A percentile compares a stretch with the other conserved stretches of the same genome.
phyloP scores from a whole-genome alignment of 2,888 invertebrate species.

The Mythimna lalbum region DNA sequence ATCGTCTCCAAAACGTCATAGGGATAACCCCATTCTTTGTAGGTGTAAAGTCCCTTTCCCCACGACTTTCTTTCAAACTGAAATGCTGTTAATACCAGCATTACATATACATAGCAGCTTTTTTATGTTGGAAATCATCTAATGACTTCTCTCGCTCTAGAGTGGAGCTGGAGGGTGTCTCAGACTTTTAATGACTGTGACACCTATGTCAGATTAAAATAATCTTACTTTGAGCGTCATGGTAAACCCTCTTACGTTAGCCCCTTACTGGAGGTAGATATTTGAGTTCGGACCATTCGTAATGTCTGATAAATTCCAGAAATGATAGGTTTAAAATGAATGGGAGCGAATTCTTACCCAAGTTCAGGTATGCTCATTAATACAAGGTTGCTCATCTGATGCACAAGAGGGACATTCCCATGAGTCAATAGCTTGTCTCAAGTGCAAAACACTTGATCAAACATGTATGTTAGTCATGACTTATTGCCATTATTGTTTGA shows the following conservation, averaged over 20 bases:
- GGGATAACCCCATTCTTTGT: neutral
- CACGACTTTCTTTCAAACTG: too few species aligned
- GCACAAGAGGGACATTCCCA: conserved; percentile 33
- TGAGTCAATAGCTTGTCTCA: conserved; percentile 17
- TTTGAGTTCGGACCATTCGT: neutral
- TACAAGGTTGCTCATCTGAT: neutral
- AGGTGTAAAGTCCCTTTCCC: conserved; percentile 2
- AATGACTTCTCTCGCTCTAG: too few species aligned
- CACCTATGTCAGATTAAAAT: too few species aligned
- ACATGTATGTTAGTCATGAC: conserved; percentile 15
- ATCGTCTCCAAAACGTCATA: neutral
- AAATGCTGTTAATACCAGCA: too few species aligned
- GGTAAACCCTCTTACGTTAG: too few species aligned
- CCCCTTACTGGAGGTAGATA: too few species aligned
- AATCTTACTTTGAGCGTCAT: too few species aligned
- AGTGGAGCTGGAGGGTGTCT: too few species aligned
- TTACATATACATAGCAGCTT: too few species aligned
- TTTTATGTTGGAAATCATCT: too few species aligned
- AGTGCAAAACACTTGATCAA: conserved; percentile 22
- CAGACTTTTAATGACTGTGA: too few species aligned
- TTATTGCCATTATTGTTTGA: conserved; percentile 10
- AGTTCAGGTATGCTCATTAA: neutral
- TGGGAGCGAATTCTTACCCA: neutral
- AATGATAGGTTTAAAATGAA: neutral
- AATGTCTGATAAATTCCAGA: neutral